A percentile compares a stretch with the other conserved stretches of the same genome.
phyloP scores from a whole-genome alignment of 1,140 invertebrate genomes.

The Heliconius congener region DNA sequence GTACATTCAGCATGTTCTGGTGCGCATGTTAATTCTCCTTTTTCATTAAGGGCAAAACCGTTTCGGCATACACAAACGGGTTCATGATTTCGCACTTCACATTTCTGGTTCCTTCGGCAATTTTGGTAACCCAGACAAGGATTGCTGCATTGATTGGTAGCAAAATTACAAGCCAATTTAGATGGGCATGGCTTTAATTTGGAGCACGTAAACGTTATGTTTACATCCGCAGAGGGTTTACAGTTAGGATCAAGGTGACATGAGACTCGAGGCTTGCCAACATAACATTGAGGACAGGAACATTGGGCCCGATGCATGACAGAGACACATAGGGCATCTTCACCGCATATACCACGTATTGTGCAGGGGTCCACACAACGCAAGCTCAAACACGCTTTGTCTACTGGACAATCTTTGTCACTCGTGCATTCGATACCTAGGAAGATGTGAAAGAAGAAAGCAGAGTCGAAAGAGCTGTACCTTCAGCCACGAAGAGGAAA shows the following conservation, averaged over 20 bases:
- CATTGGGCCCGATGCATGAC: conserved; percentile 91
- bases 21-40: conserved; percentile 91
- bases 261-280: conserved; percentile 88
- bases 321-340: conserved; percentile 92
- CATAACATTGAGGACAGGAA: conserved; percentile 92
- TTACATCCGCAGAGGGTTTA: conserved; percentile 75
- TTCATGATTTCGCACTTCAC: conserved; percentile 91
- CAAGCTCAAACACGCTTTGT: conserved; percentile 93
- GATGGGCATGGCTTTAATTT: conserved; percentile 88
- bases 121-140: conserved; percentile 86
- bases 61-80: conserved; percentile 94
- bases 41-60: conserved; percentile 92
- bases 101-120: conserved; percentile 91
- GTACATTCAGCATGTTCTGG: conserved; percentile 90
- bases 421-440: conserved; percentile 94
- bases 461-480: conserved; percentile 87
- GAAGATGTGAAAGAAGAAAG: conserved; percentile 86
- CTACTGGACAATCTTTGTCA: conserved; percentile 94
- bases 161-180: conserved; percentile 86
- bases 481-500: conserved; percentile 85
- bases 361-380: conserved; percentile 94
- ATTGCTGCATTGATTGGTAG: conserved; percentile 88
- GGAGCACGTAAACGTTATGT: conserved; percentile 83
- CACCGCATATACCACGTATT: conserved; percentile 92
- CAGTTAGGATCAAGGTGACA: conserved; percentile 91